Evolutionary conservation across 2,113 vertebrate species (phyloP).

Genomic region (Lota lota): DNA sequence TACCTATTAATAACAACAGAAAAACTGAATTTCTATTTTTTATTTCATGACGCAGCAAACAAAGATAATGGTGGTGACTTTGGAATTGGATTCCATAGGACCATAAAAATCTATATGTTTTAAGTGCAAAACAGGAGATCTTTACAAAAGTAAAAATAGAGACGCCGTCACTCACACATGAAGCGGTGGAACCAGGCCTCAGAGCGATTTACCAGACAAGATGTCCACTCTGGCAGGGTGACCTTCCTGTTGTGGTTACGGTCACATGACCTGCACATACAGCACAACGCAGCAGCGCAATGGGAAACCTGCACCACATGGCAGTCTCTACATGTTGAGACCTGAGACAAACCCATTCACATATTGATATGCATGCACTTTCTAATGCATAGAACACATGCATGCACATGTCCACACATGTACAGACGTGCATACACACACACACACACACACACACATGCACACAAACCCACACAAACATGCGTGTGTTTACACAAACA

Average conservation of each 20-base stretch:
- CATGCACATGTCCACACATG: not conserved
- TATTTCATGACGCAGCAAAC: too few species aligned
- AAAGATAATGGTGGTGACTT: not conserved
- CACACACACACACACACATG: conserved; percentile 3
- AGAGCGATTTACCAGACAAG: conserved; percentile 67
- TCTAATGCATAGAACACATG: not conserved
- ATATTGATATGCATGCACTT: not conserved
- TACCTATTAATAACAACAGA: not conserved
- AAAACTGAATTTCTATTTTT: not conserved
- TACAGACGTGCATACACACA: not conserved
- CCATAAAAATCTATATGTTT: too few species aligned
- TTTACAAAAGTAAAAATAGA: not conserved
- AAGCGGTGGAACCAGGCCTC: conserved; percentile 68
- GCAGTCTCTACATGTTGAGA: not conserved
- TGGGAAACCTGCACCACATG: not conserved
- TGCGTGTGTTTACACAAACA: not conserved
- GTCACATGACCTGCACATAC: conserved; percentile 70
- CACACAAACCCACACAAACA: conserved; percentile 7
- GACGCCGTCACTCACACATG: conserved; percentile 58
- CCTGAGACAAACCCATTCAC: not conserved
- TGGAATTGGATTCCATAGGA: not conserved
- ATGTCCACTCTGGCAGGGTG: conserved; percentile 72
- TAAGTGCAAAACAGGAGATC: too few species aligned
- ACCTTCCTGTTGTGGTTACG: conserved; percentile 72
- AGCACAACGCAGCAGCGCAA: conserved; percentile 24